Percentiles rank a stretch among this genome's conserved stretches.
These are phyloP conservation scores for Pycnonotus jocosus DNA, from an alignment of 2,113 vertebrate genomes.

Conservation along the genomic window DNA sequence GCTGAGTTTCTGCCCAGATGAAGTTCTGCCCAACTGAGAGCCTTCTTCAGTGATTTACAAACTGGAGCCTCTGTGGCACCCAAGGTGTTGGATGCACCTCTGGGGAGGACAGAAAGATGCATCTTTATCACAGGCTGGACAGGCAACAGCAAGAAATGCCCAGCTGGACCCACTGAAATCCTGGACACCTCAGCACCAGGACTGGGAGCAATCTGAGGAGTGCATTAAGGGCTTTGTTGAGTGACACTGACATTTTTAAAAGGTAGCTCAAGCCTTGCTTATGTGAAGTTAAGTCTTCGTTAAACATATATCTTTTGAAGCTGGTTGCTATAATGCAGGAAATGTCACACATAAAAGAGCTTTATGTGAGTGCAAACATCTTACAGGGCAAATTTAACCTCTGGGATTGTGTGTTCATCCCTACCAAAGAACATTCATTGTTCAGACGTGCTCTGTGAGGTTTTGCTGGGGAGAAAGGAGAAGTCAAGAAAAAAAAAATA, in stretches of 20 bases:
- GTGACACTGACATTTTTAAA: not conserved
- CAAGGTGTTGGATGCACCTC: not conserved
- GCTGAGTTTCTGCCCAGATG: not conserved
- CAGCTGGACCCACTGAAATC: not conserved
- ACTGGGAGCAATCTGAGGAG: not conserved
- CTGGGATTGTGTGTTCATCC: not conserved
- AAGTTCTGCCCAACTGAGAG: not conserved
- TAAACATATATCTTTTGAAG: not conserved
- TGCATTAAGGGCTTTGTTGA: not conserved
- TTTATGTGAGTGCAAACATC: slow-evolving; percentile 20
- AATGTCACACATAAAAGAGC: not conserved
- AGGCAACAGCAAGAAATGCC: not conserved
- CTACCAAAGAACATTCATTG: not conserved
- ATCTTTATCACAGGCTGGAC: not conserved
- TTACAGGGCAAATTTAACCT: not conserved
- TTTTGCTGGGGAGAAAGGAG: not conserved
- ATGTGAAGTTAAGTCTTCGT: not conserved
- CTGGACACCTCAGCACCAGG: not conserved
- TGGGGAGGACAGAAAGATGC: not conserved
- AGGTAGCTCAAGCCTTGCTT: not conserved
- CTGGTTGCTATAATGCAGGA: not conserved
- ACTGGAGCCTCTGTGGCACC: not conserved
- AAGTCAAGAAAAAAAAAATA: not conserved
- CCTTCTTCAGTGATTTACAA: not conserved
- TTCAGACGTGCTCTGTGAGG: not conserved